Conservation (phyloP, 2,113 vertebrate genomes). For the Amphiprion percula region DNA sequence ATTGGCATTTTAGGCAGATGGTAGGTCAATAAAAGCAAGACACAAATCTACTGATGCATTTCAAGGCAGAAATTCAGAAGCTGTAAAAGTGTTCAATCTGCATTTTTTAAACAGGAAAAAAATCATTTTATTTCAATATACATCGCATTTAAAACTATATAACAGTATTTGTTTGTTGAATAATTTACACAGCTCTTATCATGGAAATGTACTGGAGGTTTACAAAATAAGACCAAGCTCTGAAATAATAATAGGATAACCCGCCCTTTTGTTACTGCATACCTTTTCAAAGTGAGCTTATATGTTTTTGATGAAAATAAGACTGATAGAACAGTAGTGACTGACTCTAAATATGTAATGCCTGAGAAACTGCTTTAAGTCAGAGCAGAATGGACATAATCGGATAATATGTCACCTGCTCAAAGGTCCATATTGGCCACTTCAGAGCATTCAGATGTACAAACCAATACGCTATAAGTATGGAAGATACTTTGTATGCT, state of each 20-base stretch:
- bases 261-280: slow-evolving; percentile 84
- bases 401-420: slow-evolving; percentile 37
- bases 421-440: slow-evolving; percentile 23
- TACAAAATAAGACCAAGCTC: slow-evolving; percentile 96
- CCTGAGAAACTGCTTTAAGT: slow-evolving; percentile 89
- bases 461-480: slow-evolving; percentile 16
- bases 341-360: slow-evolving; percentile 87
- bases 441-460: slow-evolving; percentile 34
- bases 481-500: slow-evolving; percentile 46
- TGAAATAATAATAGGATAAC: slow-evolving; percentile 85
- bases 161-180: slow-evolving; percentile 88
- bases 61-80: neutral
- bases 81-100: neutral
- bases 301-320: slow-evolving; percentile 83
- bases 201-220: slow-evolving; percentile 88
- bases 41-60: neutral
- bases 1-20: neutral
- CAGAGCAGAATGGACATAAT: slow-evolving; percentile 63
- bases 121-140: slow-evolving; percentile 85
- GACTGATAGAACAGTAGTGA: slow-evolving; percentile 70
- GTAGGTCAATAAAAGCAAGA: neutral
- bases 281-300: slow-evolving; percentile 67
- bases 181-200: slow-evolving; percentile 88
- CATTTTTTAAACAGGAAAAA: slow-evolving; percentile 79
- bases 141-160: slow-evolving; percentile 89